Percentiles rank a stretch among this genome's conserved stretches.
These are phyloP conservation scores for Hyles lineata DNA, from an alignment of 2,888 invertebrate species.

Conservation along the genomic window DNA sequence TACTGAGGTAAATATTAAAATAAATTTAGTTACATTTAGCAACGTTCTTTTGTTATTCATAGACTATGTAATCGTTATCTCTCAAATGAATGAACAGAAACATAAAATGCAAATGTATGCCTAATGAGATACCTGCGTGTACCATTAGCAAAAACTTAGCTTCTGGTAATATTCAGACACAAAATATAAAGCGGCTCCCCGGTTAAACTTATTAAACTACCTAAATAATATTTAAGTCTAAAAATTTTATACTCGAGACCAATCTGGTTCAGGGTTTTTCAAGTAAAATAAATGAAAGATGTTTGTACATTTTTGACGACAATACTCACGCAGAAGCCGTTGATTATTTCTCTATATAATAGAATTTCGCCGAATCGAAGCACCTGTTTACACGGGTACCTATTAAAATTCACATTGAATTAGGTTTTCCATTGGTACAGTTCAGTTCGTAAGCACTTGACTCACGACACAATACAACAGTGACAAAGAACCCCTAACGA, in stretches of 20 bases:
- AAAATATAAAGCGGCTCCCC: slow-evolving; percentile 10
- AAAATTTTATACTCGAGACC: not conserved
- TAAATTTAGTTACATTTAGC: not conserved
- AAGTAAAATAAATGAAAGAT: not conserved
- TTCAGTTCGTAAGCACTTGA: slow-evolving; percentile 64
- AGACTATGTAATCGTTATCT: not conserved
- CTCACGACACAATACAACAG: slow-evolving; percentile 72
- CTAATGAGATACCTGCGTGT: slow-evolving; percentile 17
- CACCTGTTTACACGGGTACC: slow-evolving; percentile 23
- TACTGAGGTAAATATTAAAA: no score
- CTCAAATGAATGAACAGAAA: not conserved
- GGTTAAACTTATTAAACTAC: not conserved
- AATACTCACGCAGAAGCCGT: not conserved
- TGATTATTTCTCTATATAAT: not conserved
- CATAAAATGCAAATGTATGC: slow-evolving; percentile 5
- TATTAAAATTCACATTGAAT: slow-evolving; percentile 53
- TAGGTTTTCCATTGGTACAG: slow-evolving; percentile 60
- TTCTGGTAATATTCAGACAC: slow-evolving; percentile 5
- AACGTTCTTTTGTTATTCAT: not conserved
- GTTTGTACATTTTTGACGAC: not conserved
- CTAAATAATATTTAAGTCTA: slow-evolving; percentile 1
- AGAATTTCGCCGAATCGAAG: slow-evolving; percentile 1
- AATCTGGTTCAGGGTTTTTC: not conserved
- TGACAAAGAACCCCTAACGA: slow-evolving; percentile 80
- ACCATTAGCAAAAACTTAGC: slow-evolving; percentile 19